Evolutionary conservation across 1,140 invertebrate species (phyloP), one percentile per base, ranked within the genome.

Genomic region (Leptopilina clavipes): DNA sequence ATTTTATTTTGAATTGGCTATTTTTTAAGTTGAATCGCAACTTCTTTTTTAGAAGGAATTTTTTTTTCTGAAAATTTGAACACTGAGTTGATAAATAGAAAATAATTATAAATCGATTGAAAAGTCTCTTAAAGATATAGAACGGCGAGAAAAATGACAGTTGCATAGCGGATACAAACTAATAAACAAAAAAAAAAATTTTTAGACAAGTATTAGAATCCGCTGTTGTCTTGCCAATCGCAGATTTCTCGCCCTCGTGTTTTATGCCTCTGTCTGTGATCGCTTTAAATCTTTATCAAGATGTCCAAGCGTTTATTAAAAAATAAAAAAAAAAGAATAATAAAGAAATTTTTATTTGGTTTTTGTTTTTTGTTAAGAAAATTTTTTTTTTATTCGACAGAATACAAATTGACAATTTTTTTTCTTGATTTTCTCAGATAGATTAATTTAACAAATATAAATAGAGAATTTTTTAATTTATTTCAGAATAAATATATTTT

Each of bases 231-330:
- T 65, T 31, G 25, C 22, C 59, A 65, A 65, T 25, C 56, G 12
- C 56, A 65, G 72, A 80, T 78, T 81, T 78, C 71, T 31, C 76
- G 74, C 48, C 70, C 54, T n/a, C 71, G 71, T 75, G n/a, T 40
- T 72, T 74, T 84, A 87, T 82, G 83, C 82, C 81, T 86, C 83
- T 84, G 80, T 87, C 85, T 88, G 88, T 87, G 86, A 87, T 88
- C 79, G 82, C 81, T 88, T 86, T 85, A 48, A 86, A 83, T 81
- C 75, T 9, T 86, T 87, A 85, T 86, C 83, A 81, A 84, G 79
- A 83, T 86, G 82, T 87, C 82, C 81, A 84, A 86, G 85, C 74
- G 79, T 82, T 88, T 87, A 76, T 74, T 70, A 72, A 70, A 48
- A 81, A 80, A 54, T 40, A 40, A 40, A 40, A 40, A 40, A 40